Conservation (phyloP, 2,113 vertebrate genomes). For the Grantiella picta region DNA sequence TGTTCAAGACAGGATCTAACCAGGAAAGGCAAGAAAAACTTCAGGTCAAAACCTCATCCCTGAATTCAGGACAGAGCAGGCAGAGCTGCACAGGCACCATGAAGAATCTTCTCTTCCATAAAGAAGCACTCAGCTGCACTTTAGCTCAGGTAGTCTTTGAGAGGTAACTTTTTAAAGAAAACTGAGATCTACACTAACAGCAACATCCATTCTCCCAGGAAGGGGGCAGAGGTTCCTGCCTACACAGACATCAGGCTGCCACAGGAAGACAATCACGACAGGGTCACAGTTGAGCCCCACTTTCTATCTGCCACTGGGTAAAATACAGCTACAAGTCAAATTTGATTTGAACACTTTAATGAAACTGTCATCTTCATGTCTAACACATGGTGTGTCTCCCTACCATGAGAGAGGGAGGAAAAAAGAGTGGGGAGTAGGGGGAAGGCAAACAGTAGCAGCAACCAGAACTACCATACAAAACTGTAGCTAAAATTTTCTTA, state of each 20-base stretch:
- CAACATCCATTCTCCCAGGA: neutral
- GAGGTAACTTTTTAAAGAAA: neutral
- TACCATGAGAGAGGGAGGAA: neutral
- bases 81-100: neutral
- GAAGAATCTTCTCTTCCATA: neutral
- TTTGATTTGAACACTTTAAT: neutral
- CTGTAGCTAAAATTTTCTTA: neutral
- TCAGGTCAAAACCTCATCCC: neutral
- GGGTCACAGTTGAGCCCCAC: neutral
- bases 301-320: neutral
- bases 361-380: neutral
- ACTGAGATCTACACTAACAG: neutral
- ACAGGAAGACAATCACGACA: neutral
- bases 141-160: neutral
- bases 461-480: neutral
- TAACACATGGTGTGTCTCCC: neutral
- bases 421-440: fast-evolving
- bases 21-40: neutral
- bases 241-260: neutral
- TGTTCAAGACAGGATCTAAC: neutral
- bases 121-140: neutral
- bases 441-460: neutral
- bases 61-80: neutral
- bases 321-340: neutral
- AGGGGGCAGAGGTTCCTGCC: neutral